Evolutionary conservation across 2,888 invertebrate genomes (phyloP).

Genomic region (Eupithecia subumbrata): DNA sequence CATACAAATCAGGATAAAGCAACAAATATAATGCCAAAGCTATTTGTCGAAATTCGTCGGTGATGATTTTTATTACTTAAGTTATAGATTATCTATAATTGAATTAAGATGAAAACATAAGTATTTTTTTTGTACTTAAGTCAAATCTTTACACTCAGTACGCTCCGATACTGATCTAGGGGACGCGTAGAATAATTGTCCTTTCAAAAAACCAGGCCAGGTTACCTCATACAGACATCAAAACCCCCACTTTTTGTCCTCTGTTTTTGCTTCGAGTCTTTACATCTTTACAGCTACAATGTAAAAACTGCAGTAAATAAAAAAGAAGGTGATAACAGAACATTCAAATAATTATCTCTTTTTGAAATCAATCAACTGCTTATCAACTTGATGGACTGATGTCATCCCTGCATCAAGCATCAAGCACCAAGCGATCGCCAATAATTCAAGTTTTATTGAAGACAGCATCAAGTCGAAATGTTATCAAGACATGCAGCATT

Average conservation of each 20-base stretch:
- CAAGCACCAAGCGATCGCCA: constrained; percentile 20
- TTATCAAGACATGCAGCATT: constrained; percentile 26
- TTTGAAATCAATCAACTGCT: constrained; percentile 25
- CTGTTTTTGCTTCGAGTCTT: not conserved
- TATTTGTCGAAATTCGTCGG: no score
- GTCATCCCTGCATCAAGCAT: constrained; percentile 25
- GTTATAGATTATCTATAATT: no score
- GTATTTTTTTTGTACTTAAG: no score
- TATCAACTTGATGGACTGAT: constrained; percentile 16
- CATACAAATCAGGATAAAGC: not conserved
- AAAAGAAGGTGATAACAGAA: not conserved
- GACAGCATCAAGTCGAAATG: constrained; percentile 22
- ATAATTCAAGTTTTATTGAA: constrained; percentile 35
- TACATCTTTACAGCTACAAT: not conserved
- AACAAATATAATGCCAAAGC: not conserved
- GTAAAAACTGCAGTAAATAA: not conserved
- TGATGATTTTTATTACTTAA: no score
- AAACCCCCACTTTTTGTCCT: not conserved
- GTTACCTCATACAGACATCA: not conserved
- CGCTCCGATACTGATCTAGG: no score
- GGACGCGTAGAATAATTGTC: no score
- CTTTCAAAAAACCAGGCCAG: no score
- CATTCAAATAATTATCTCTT: constrained; percentile 17
- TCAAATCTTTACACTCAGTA: no score
- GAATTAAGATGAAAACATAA: no score